Percentiles rank a stretch among this genome's conserved stretches.
Conservation (phyloP, 2,888 invertebrate genomes). For the Chouioia cunea region DNA sequence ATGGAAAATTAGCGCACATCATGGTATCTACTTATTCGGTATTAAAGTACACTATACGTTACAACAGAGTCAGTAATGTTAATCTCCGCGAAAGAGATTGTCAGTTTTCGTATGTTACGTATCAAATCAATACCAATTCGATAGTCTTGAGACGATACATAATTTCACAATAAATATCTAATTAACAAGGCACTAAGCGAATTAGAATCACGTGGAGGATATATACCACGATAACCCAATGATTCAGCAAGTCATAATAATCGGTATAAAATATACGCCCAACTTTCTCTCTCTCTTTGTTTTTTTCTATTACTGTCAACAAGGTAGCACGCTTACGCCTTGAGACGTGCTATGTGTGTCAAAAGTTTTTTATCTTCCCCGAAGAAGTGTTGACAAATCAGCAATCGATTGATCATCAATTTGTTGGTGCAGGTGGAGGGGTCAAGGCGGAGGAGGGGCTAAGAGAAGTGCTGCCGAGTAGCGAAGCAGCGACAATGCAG, state of each 20-base stretch:
- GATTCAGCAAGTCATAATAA: constrained; percentile 27
- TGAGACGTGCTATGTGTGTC: constrained; percentile 49
- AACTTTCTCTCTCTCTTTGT: no score
- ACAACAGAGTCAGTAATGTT: background rate
- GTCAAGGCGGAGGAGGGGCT: constrained; percentile 53
- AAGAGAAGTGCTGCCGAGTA: constrained; percentile 50
- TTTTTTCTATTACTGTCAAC: background rate
- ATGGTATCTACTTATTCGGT: background rate
- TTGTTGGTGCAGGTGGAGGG: constrained; percentile 57
- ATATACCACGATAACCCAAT: background rate
- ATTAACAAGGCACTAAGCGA: constrained; percentile 22
- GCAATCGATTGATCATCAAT: constrained; percentile 58
- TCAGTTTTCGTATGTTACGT: constrained; percentile 16
- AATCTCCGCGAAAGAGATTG: background rate
- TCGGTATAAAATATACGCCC: background rate
- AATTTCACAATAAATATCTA: constrained; percentile 6
- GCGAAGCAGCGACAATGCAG: constrained; percentile 59
- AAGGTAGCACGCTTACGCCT: constrained; percentile 5
- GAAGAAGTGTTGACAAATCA: constrained; percentile 59
- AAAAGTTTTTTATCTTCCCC: constrained; percentile 27
- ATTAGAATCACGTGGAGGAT: background rate
- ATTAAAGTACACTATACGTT: background rate
- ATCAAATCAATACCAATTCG: constrained; percentile 10
- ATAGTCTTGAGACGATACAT: constrained; percentile 4
- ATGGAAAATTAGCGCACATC: no score